Conservation (phyloP, 1,140 invertebrate genomes). For the Conus ventricosus region DNA sequence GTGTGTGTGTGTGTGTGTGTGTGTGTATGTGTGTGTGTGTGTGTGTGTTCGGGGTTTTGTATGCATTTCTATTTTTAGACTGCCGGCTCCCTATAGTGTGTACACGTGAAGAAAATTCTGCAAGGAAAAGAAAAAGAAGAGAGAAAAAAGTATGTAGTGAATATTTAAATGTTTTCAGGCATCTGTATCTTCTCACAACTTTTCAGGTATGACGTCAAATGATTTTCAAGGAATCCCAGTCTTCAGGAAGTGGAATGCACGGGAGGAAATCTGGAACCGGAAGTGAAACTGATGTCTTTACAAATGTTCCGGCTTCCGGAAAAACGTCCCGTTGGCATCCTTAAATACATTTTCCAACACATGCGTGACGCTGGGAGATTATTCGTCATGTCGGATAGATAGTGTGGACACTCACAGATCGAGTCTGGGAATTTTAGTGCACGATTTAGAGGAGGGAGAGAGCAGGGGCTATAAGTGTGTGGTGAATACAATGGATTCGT, state of each 20-base stretch:
- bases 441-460: conserved; percentile 10
- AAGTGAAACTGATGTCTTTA: conserved; percentile 23
- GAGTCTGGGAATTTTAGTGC: not conserved
- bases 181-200: no score
- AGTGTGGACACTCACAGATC: not conserved
- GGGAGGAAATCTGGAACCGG: not conserved
- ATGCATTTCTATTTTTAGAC: no score
- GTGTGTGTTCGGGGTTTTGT: no score
- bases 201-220: conserved; percentile 7
- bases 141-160: no score
- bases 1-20: no score
- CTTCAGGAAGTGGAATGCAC: conserved; percentile 24
- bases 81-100: no score
- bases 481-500: not conserved
- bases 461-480: conserved; percentile 5
- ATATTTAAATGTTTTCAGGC: no score
- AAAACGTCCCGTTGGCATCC: not conserved
- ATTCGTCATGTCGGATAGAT: conserved; percentile 10
- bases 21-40: no score
- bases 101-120: no score
- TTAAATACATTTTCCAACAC: not conserved
- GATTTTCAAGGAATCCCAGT: conserved; percentile 18
- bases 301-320: not conserved
- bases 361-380: conserved; percentile 7
- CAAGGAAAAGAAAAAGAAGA: no score